These are phyloP conservation scores for Rotaria magnacalcarata DNA, from an alignment of 2,888 invertebrate genomes.

Conservation along the genomic window DNA sequence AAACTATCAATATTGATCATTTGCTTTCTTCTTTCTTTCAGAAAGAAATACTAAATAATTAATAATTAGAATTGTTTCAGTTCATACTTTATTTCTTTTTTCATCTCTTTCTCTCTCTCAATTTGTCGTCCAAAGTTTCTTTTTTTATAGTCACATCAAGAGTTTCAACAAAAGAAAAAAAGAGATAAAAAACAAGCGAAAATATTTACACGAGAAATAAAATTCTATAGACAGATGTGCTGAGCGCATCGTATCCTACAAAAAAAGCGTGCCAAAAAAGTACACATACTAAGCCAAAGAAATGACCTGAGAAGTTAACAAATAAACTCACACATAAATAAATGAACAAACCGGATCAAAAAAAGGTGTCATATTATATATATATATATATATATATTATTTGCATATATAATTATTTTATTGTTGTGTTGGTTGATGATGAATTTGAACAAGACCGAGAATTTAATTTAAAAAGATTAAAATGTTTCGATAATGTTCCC, in stretches of 20 bases:
- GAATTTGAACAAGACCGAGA: neutral
- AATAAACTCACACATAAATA: neutral
- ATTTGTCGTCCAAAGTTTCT: neutral
- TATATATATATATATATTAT: neutral
- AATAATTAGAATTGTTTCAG: too few relatives aligned
- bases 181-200: neutral
- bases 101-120: neutral
- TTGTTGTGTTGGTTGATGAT: neutral
- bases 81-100: neutral
- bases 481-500: neutral
- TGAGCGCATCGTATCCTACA: slow-evolving; percentile 13
- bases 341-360: slow-evolving; percentile 10
- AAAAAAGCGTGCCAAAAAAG: neutral
- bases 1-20: too few relatives aligned
- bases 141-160: neutral
- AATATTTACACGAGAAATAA: slow-evolving; percentile 15
- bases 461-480: neutral
- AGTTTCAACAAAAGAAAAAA: slow-evolving; percentile 11
- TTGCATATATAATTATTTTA: neutral
- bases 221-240: slow-evolving; percentile 29
- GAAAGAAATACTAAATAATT: too few relatives aligned
- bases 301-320: slow-evolving; percentile 23
- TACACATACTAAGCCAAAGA: slow-evolving; percentile 5
- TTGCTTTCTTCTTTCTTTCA: too few relatives aligned
- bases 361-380: neutral